phyloP scores from a whole-genome alignment of 2,113 vertebrate genomes.

The Mobula birostris region DNA sequence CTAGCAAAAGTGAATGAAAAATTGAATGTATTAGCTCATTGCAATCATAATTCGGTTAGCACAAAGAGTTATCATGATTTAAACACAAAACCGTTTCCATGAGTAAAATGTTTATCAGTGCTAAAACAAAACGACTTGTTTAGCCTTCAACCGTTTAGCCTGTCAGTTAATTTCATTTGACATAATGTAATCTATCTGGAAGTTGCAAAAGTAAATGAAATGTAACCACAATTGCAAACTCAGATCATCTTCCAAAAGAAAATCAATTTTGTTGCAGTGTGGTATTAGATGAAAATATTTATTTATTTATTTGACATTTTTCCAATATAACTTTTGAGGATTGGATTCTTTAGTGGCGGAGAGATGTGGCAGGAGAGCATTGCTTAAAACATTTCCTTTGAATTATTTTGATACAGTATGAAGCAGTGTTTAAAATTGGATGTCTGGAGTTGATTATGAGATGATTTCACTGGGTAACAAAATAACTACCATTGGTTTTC shows the following conservation, averaged over 20 bases:
- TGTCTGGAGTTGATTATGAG: not conserved
- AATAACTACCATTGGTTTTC: not conserved
- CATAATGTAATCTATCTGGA: not conserved
- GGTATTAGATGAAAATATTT: not conserved
- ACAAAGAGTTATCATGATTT: not conserved
- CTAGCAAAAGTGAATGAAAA: not conserved
- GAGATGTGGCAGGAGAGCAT: too few relatives aligned
- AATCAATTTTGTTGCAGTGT: not conserved
- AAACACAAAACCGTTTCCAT: not conserved
- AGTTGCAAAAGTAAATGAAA: not conserved
- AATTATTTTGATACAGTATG: not conserved
- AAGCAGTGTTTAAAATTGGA: not conserved
- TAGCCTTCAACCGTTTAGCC: not conserved
- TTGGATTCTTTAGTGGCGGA: not conserved
- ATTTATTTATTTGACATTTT: not conserved
- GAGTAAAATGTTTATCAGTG: not conserved
- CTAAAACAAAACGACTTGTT: not conserved
- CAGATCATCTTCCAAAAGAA: not conserved
- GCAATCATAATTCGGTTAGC: not conserved
- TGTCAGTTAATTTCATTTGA: not conserved
- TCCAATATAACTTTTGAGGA: not conserved
- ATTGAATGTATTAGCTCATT: not conserved
- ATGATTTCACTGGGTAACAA: not conserved
- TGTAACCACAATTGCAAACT: conserved; percentile 22
- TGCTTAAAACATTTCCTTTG: not conserved